phyloP scores from a whole-genome alignment of 1,140 invertebrate genomes.

The Holotrichia oblita region DNA sequence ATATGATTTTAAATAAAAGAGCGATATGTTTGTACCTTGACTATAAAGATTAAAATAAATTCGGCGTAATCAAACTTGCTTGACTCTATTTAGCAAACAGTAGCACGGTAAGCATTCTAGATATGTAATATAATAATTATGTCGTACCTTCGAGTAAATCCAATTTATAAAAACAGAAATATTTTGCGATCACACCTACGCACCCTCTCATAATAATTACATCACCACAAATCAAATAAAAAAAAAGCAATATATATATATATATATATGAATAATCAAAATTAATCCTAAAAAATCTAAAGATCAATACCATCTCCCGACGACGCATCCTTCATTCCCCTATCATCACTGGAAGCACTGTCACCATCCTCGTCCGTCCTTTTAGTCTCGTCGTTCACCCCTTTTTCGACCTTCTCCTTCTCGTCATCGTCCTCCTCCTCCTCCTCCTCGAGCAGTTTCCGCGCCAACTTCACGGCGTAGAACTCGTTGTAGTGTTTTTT shows the following conservation, averaged over 20 bases:
- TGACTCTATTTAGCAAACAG: too few relatives aligned
- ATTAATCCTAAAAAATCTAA: constrained; percentile 1
- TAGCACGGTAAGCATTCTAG: too few relatives aligned
- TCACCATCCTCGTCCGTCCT: neutral
- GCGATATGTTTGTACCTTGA: too few relatives aligned
- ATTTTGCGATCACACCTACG: neutral
- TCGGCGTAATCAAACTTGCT: too few relatives aligned
- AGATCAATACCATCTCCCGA: neutral
- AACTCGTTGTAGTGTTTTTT: constrained; percentile 98
- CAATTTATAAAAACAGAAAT: neutral
- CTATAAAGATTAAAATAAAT: too few relatives aligned
- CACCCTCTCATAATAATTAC: neutral
- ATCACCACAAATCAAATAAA: neutral
- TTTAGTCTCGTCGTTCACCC: neutral
- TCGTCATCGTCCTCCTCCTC: constrained; percentile 80
- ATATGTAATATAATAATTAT: neutral
- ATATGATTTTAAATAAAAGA: too few relatives aligned
- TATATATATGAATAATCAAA: too few relatives aligned
- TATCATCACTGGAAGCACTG: constrained; percentile 2
- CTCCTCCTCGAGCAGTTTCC: constrained; percentile 89
- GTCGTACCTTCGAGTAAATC: neutral
- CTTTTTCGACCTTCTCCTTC: constrained; percentile 50
- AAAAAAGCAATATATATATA: neutral
- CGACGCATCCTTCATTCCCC: neutral
- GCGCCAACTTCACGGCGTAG: constrained; percentile 88